Percentiles rank a stretch among this genome's conserved stretches.
These are phyloP conservation scores for Deilephila porcellus DNA, from an alignment of 2,888 invertebrate species.

Conservation along the genomic window DNA sequence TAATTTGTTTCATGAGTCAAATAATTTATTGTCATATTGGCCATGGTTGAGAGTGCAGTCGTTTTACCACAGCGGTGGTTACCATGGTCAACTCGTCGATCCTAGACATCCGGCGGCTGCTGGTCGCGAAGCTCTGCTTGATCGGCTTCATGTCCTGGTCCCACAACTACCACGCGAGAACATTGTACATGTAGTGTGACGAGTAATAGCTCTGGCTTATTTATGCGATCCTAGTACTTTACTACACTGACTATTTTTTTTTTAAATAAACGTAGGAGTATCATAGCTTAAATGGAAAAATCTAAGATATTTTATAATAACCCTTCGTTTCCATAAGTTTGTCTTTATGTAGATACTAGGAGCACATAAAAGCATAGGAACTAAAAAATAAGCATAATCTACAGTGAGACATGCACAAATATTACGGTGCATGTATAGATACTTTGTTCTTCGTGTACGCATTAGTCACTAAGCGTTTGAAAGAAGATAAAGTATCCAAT, in stretches of 20 bases:
- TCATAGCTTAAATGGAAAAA: too few relatives aligned
- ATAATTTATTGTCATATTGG: neutral
- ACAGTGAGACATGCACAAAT: conserved; percentile 52
- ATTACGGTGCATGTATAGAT: conserved; percentile 31
- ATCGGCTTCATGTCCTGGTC: conserved; percentile 95
- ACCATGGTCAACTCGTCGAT: conserved; percentile 93
- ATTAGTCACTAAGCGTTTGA: conserved; percentile 49
- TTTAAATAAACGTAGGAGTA: too few relatives aligned
- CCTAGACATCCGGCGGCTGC: conserved; percentile 92
- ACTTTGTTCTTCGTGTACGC: conserved; percentile 37
- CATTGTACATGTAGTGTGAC: conserved; percentile 59
- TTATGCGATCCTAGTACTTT: conserved; percentile 48
- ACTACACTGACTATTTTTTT: neutral
- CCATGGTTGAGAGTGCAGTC: neutral
- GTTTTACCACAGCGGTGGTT: conserved; percentile 61
- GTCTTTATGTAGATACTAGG: conserved; percentile 37
- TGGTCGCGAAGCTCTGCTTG: conserved; percentile 91
- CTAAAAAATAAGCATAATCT: conserved; percentile 43
- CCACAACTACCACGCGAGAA: conserved; percentile 87
- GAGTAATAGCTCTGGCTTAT: conserved; percentile 35
- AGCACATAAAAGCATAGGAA: conserved; percentile 45
- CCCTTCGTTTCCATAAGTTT: too few relatives aligned
- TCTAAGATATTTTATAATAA: neutral
- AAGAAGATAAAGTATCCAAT: conserved; percentile 25
- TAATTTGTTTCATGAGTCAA: neutral